A percentile compares a stretch with the other conserved stretches of the same genome.
Evolutionary conservation across 2,888 invertebrate genomes (phyloP).

Genomic region (Drosophila anomalata): DNA sequence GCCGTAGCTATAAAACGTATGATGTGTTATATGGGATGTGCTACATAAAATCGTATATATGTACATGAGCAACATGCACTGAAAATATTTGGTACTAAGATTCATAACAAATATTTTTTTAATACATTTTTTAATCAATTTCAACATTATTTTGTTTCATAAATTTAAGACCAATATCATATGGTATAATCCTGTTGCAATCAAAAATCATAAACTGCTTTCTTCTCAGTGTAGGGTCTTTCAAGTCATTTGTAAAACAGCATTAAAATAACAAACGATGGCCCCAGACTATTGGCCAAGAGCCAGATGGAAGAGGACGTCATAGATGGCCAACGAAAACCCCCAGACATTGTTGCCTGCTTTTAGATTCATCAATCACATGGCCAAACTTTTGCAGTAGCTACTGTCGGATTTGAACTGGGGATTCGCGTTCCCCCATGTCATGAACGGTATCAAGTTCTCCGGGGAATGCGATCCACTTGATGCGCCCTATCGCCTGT

Average conservation of each 20-base stretch:
- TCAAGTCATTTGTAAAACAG: conserved; percentile 47
- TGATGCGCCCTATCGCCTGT: conserved; percentile 42
- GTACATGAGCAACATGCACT: not conserved
- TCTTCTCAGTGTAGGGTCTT: conserved; percentile 23
- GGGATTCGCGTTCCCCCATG: not conserved
- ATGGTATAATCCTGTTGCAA: too few relatives aligned
- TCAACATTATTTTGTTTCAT: too few relatives aligned
- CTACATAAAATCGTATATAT: conserved; percentile 9
- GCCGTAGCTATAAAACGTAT: conserved; percentile 41
- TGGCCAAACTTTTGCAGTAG: conserved; percentile 9
- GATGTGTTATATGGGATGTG: conserved; percentile 39
- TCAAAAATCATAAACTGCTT: too few relatives aligned
- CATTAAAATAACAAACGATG: conserved; percentile 25
- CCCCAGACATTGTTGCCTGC: not conserved
- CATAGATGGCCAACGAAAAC: conserved; percentile 22
- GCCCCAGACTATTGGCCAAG: conserved; percentile 26
- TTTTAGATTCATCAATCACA: conserved; percentile 28
- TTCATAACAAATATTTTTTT: not conserved
- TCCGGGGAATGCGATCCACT: conserved; percentile 20
- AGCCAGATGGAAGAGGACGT: conserved; percentile 22
- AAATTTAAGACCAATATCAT: not conserved
- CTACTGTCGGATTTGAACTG: not conserved
- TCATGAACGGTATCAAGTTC: conserved; percentile 21
- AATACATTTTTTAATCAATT: not conserved
- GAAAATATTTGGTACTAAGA: not conserved